Base-by-base conservation (phyloP, 2,888 invertebrate species). In the Epiblema foenella region DNA sequence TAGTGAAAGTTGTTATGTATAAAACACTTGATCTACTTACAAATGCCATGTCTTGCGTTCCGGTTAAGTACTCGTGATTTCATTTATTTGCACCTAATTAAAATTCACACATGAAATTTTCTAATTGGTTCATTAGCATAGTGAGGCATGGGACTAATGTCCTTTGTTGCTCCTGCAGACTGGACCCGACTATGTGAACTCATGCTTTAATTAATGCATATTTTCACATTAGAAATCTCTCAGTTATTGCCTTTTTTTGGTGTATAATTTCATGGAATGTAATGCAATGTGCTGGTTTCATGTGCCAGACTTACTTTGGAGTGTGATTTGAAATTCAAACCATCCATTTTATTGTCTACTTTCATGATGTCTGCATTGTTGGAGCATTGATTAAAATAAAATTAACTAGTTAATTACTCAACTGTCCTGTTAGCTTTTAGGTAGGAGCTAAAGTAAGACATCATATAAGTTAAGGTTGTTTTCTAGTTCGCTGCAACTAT, bases 1-100 rank as follows among this genome's bases (percentile, higher is more conserved):
- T 91, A 92, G 91, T 92, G 93, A 92, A 92, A 93, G 93, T 93
- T 93, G 93, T 93, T 93, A 93, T 93, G 93, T 93, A 93, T 93
- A 91, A 91, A 92, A 92, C 92, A 93, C 91, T 92, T 92, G 93
- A 92, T 92, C 93, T 92, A 93, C 93, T 93, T 93, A 93, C 93
- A 92, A 93, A 93, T 93, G 92, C 93, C 93, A 92, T 91, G 92
- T 93, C 92, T 93, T 89, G 91, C 92, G 92, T 93, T 93, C 92
- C 92, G 90, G 91, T 93, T 93, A 93, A 91, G 91, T 92, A 93
- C 91, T 92, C 92, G 89, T 93, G 91, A 92, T 92, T 93, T 93
- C 92, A 91, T 93, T 90, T 92, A 91, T 92, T 91, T 91, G 89
- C 90, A 89, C 90, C 89, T 89, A 89, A 88, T 92, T 90, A 88